Base-by-base conservation (phyloP, 1,140 invertebrate genomes). In the Drosophila punjabiensis region DNA sequence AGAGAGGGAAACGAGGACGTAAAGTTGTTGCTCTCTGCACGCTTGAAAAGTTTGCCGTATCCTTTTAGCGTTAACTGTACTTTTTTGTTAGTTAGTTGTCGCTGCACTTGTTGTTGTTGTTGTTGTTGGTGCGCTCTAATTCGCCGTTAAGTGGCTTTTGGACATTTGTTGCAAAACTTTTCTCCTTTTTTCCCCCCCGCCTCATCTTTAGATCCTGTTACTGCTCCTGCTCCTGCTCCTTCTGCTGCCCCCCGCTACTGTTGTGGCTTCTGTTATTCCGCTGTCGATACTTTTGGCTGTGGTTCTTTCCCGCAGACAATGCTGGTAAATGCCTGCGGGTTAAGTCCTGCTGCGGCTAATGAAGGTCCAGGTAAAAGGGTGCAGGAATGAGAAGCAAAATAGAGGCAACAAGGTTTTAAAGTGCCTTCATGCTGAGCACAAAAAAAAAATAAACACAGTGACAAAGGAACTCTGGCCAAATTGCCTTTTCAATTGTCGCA, bases 121-220 rank as follows among this genome's bases (percentile, higher is more conserved):
- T 79, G 45, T 56, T 82, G 80, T 84, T 68, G 74, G 74, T 88
- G 66, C 66, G 84, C 84, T 84, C 84, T 88, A 88, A 88, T 88
- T 89, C 85, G 84, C 85, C 73, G 85, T 88, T 88, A 88, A 88
- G 84, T 88, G 84, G 84, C 84, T 88, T 88, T 88, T 84, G 85
- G 84, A 89, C 85, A 89, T 88, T 88, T 88, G 84, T 76, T 84
- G 84, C 69, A 59, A 89, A 88, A 88, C 43, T 88, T 88, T 88
- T 67, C 50, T 24, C 16, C 55, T 16, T 50, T 56, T 20, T 16
- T 16, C 4, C 45, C 13, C 20, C 16, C 33, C 10, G 14, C 73
- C 47, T 10, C 61, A 37, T 64, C 39, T 53, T 20, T 16, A 13
- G 18, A 0, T 33, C 52, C 50, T 18, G 10, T 1, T 33, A 8